Percentiles rank a stretch among this genome's conserved stretches.
Conservation (phyloP, 2,113 vertebrate species). For the Percina caprodes region DNA sequence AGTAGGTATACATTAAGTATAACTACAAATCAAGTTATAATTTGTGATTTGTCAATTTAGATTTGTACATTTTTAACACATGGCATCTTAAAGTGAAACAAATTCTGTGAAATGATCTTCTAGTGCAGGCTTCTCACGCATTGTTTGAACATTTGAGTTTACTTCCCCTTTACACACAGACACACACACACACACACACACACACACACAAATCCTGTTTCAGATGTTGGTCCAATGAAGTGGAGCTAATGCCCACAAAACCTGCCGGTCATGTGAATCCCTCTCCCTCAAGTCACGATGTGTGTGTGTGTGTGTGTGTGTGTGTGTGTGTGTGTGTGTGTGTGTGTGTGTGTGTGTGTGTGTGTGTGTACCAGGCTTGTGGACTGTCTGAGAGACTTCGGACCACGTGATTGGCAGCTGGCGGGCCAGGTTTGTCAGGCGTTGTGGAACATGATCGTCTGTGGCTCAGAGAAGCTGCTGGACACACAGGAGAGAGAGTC, state of each 20-base stretch:
- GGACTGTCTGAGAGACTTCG: slow-evolving; percentile 93
- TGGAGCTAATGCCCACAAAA: slow-evolving; percentile 62
- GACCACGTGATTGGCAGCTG: slow-evolving; percentile 92
- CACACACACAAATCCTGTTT: slow-evolving; percentile 28
- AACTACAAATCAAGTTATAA: not conserved
- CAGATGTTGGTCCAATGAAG: slow-evolving; percentile 51
- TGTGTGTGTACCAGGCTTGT: slow-evolving; percentile 84
- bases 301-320: slow-evolving; percentile 42
- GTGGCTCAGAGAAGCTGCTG: slow-evolving; percentile 66
- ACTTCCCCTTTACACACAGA: slow-evolving; percentile 26
- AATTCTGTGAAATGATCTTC: not conserved
- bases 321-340: slow-evolving; percentile 34
- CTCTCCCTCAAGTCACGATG: slow-evolving; percentile 60
- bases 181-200: slow-evolving; percentile 11
- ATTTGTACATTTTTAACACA: not conserved
- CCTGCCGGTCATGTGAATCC: slow-evolving; percentile 69
- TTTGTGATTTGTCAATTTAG: not conserved
- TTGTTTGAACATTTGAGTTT: slow-evolving; percentile 9
- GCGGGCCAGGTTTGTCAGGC: slow-evolving; percentile 93
- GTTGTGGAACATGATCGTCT: slow-evolving; percentile 91
- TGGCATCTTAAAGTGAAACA: not conserved
- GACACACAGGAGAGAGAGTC: slow-evolving; percentile 72
- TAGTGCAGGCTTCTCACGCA: not conserved
- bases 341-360: slow-evolving; percentile 50
- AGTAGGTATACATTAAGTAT: not conserved